Evolutionary conservation across 2,113 vertebrate species (phyloP).

Genomic region (Erinaceus europaeus): DNA sequence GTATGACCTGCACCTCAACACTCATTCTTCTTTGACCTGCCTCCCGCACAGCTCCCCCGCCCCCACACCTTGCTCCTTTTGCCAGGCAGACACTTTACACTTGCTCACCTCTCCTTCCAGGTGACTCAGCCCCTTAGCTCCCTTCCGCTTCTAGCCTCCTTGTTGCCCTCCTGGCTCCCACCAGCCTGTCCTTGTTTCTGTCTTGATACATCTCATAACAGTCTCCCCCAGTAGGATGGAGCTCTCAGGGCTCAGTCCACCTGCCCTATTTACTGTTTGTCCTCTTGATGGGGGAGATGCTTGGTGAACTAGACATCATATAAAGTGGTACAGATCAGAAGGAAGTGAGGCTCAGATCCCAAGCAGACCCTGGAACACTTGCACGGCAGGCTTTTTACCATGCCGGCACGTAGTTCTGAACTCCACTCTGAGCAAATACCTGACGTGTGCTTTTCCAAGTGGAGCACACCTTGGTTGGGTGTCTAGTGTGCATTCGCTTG

Average conservation of each 20-base stretch:
- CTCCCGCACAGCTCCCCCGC: accelerated
- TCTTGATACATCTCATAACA: background rate
- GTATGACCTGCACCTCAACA: background rate
- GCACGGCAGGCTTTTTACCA: background rate
- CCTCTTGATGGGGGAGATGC: background rate
- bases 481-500: background rate
- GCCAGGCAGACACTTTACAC: background rate
- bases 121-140: too few species aligned
- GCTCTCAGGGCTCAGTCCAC: background rate
- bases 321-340: background rate
- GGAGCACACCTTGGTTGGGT: background rate
- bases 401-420: background rate
- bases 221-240: background rate
- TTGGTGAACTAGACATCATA: background rate
- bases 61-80: background rate
- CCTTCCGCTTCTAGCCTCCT: too few species aligned
- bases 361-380: background rate
- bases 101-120: background rate
- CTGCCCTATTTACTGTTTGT: background rate
- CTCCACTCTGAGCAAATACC: background rate
- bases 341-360: background rate
- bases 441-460: background rate
- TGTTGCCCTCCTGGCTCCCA: background rate
- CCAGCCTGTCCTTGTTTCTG: background rate
- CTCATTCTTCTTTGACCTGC: background rate